Evolutionary conservation across 2,888 invertebrate species (phyloP).

Genomic region (Sesia apiformis): DNA sequence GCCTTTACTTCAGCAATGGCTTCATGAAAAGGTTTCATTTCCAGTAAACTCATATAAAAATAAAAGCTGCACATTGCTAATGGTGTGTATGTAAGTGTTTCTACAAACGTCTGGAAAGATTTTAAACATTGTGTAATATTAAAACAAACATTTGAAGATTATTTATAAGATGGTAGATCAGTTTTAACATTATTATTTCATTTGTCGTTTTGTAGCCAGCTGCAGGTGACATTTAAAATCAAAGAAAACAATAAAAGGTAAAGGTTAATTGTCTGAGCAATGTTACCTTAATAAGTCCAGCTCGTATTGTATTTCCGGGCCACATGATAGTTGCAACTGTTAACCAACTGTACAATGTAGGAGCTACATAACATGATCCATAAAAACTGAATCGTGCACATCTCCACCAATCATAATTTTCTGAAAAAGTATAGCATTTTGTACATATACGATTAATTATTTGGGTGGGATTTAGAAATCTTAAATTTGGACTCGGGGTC

Average conservation of each 20-base stretch:
- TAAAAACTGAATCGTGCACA: slow-evolving; percentile 83
- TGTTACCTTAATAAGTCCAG: slow-evolving; percentile 82
- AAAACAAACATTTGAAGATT: no score
- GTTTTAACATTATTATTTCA: no score
- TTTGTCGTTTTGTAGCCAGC: no score
- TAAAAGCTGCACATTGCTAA: slow-evolving; percentile 85
- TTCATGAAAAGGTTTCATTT: slow-evolving; percentile 78
- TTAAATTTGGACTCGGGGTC: background rate
- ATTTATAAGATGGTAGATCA: no score
- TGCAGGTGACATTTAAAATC: no score
- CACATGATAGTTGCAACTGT: slow-evolving; percentile 83
- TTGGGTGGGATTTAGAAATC: background rate
- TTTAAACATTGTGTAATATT: background rate
- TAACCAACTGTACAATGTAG: slow-evolving; percentile 87
- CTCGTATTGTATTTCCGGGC: slow-evolving; percentile 80
- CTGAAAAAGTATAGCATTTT: slow-evolving; percentile 31
- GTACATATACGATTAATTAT: background rate
- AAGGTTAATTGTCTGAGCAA: no score
- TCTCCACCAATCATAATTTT: slow-evolving; percentile 79
- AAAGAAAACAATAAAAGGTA: no score
- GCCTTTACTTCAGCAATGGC: slow-evolving; percentile 79
- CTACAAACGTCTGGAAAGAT: slow-evolving; percentile 78
- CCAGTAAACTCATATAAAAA: slow-evolving; percentile 83
- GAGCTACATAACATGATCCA: slow-evolving; percentile 88
- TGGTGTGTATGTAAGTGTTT: slow-evolving; percentile 84